Evolutionary conservation across 2,888 invertebrate genomes (phyloP), one percentile per base, ranked within the genome.

Genomic region (Diachrysia chrysitis): DNA sequence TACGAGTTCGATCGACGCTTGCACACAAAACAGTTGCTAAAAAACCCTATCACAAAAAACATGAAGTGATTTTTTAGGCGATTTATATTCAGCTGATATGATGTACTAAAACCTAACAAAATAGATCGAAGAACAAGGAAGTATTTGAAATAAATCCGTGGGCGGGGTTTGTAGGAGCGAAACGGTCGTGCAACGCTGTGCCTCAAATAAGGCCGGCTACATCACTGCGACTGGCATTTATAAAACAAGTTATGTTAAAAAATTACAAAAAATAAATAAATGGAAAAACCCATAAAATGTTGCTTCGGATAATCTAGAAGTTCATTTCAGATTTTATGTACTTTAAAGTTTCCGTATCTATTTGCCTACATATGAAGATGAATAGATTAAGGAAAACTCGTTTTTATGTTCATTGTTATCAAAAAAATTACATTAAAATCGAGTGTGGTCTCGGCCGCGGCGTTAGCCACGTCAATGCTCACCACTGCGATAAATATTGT

Each of bases 121-220:
- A 71, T 71, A 60, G 60, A 76, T 79, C 76, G 78, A 87, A 84
- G 82, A 85, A 92, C 86, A 78, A 92, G 93, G 93, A 93, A 93
- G 90, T 90, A 83, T 89, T 82, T 80, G 80, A 74, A 85, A 84
- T 82, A 82, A 87, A 87, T 89, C 84, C 80, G 91, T 92, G 85
- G 92, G 93, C 87, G 90, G 87, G 82, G 89, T 83, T 86, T 85
- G 86, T 86, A 85, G 82, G 83, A 89, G 89, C 89, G 89, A 87
- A 89, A 89, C 89, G 90, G 81, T 79, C 86, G 87, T 89, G 88
- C 88, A 89, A 77, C 82, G 82, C 72, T 83, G 82, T 85, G 79
- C 82, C 79, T 84, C 78, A 63, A 75, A 55, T 66, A 82, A 91
- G 89, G 90, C 79, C 48, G 76, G 25, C 53, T 74, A 42, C 79